Base-by-base conservation (phyloP, 2,797 vertebrate species). In the Scarus forsteni region DNA sequence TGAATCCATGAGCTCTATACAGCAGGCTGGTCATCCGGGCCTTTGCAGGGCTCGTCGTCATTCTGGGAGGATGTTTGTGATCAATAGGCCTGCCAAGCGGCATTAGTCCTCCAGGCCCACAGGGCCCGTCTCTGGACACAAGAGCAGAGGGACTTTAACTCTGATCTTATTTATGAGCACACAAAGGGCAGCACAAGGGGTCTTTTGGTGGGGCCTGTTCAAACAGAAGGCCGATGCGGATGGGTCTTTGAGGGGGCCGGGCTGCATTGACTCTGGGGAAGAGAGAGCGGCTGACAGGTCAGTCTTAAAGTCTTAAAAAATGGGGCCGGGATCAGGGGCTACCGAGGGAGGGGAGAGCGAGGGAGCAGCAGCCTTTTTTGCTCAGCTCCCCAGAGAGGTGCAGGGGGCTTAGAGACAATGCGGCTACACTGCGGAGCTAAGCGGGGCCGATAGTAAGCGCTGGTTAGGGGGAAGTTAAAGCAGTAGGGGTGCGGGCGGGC, bases 81-180 rank as follows among this genome's bases (percentile, higher is more conserved):
- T 94, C 87, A 85, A 94, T 94, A 91, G 85, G 88, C 85, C 89
- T 92, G 92, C 92, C 91, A 93, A 90, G 91, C 83, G 78, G 88
- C 90, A 90, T 93, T 91, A 92, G 90, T 89, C 92, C 88, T 85
- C 75, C 54, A 16, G 85, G 82, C 66, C 88, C 83, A 73, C 79
- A 79, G 75, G 71, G 81, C 91, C 88, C 67, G 87, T 93, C 89
- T 87, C 80, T 60, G 73, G 85, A 90, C 92, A 92, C 91, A 89
- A 92, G 87, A 88, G 91, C 79, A 73, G 71, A 85, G 89, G 86
- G 92, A 93, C 88, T 92, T 89, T 89, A 92, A 91, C 92, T 93
- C 88, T 94, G 93, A 93, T 94, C 93, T 93, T 94, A 93, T 94
- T 94, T 94, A 93, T 84, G 85, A 90, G 90, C 82, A 43, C 87